Base-by-base conservation (phyloP, 37 sponge, comb jelly and placozoan genomes). In the Aphrocallistes beatrix region DNA sequence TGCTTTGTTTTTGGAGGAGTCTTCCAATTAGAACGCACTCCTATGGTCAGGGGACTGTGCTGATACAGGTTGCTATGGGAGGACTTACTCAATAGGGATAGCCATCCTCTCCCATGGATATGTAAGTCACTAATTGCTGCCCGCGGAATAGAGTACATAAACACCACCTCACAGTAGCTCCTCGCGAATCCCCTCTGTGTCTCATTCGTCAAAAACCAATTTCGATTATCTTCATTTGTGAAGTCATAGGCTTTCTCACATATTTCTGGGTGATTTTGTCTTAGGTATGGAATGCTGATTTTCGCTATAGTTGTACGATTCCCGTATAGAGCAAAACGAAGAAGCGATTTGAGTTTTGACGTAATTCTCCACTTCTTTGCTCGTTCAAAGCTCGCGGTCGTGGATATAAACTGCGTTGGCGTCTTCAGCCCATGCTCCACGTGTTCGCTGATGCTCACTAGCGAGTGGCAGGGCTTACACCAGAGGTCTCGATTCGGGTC, bases 361-460 rank as follows among this genome's bases (percentile, higher is more conserved):
- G 75, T 60, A 13, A 25, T 13, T 28, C 10, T 32, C 75, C 75
- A 60, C 3, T 60, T 30, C 34, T 13, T 60, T 19, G 75, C 75
- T 6, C 3, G 6, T 25, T 21, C n/a, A 60, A 60, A 60, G 34
- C 75, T 60, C 10, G 75, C 75, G n/a, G 75, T 60, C n/a, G 75
- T 60, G 10, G 75, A 60, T 3, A 60, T 60, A 60, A 60, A 60
- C n/a, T 60, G 10, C 3, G 75, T 32, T 21, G 75, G 75, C 8
- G n/a, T 60, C 75, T 60, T 60, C 25, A 60, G 75, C 10, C 75
- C 75, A 19, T 60, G 28, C 34, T 60, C 75, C 75, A 60, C 75
- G n/a, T 60, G 75, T 3, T 60, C 17, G 8, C 3, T 6, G 8
- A 60, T 60, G 3, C 21, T 60, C 28, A 8, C 28, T 25, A 25